phyloP scores from a whole-genome alignment of 2,888 invertebrate species.

The Latrodectus elegans region DNA sequence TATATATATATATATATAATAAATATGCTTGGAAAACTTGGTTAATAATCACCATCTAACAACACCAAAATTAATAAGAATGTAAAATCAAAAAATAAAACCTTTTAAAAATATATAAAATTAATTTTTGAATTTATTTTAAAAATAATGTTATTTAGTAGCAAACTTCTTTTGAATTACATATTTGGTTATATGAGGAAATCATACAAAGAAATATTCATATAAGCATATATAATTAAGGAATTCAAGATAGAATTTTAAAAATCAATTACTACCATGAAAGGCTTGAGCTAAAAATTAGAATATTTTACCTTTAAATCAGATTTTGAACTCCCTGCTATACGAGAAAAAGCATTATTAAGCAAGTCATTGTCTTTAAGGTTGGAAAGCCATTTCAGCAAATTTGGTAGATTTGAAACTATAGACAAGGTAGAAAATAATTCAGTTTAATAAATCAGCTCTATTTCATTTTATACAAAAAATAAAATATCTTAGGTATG shows the following conservation, averaged over 20 bases:
- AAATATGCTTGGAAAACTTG: too few species aligned
- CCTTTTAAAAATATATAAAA: too few species aligned
- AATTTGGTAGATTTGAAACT: conserved; percentile 27
- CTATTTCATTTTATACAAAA: too few species aligned
- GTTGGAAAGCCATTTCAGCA: conserved; percentile 46
- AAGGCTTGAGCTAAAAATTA: conserved; percentile 52
- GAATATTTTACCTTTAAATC: conserved; percentile 47
- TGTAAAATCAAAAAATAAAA: too few species aligned
- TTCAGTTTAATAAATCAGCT: too few species aligned
- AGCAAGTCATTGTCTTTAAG: conserved; percentile 24
- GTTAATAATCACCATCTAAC: too few species aligned
- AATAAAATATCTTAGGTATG: too few species aligned
- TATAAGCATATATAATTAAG: background rate
- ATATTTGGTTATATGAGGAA: background rate
- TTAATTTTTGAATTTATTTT: too few species aligned
- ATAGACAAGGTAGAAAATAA: background rate
- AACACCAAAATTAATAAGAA: too few species aligned
- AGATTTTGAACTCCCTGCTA: conserved; percentile 18
- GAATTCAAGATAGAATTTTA: background rate
- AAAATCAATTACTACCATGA: background rate
- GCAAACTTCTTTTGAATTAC: too few species aligned
- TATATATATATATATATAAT: too few species aligned
- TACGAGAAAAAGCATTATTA: conserved; percentile 22
- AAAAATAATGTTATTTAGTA: too few species aligned
- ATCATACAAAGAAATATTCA: background rate